Percentiles rank a stretch among this genome's conserved stretches.
These are phyloP conservation scores for Oxyruncus cristatus DNA, from an alignment of 2,113 vertebrate genomes.

Conservation along the genomic window DNA sequence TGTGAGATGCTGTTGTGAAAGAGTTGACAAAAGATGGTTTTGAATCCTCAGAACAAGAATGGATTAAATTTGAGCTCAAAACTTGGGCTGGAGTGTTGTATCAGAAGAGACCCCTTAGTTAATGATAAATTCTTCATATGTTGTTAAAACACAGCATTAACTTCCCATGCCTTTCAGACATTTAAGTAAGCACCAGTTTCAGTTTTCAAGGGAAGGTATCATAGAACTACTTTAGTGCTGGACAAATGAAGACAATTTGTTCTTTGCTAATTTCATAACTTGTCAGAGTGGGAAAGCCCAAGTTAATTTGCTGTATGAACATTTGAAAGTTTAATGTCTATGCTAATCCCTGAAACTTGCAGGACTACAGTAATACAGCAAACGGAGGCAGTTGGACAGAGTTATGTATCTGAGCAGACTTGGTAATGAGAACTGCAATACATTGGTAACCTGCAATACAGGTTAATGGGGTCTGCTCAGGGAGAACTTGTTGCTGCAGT, in stretches of 20 bases:
- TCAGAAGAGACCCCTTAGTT: not conserved
- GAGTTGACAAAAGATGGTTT: not conserved
- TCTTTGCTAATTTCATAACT: not conserved
- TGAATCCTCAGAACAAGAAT: not conserved
- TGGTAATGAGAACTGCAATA: not conserved
- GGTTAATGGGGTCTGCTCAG: not conserved
- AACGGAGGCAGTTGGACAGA: not conserved
- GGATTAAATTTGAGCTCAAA: not conserved
- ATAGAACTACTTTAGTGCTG: not conserved
- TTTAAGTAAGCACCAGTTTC: not conserved
- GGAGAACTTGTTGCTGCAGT: not conserved
- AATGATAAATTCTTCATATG: not conserved
- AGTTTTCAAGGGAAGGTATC: not conserved
- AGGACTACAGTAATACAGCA: not conserved
- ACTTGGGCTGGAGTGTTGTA: not conserved
- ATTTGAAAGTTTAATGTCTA: not conserved
- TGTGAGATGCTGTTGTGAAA: not conserved
- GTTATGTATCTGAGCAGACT: not conserved
- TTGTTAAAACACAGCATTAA: not conserved
- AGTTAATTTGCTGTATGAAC: not conserved
- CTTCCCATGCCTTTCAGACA: conserved; percentile 21
- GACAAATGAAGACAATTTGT: not conserved
- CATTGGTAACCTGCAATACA: not conserved
- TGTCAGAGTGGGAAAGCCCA: not conserved
- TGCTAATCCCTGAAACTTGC: conserved; percentile 23